Conservation (phyloP, 2,113 vertebrate species). For the Columbina picui region DNA sequence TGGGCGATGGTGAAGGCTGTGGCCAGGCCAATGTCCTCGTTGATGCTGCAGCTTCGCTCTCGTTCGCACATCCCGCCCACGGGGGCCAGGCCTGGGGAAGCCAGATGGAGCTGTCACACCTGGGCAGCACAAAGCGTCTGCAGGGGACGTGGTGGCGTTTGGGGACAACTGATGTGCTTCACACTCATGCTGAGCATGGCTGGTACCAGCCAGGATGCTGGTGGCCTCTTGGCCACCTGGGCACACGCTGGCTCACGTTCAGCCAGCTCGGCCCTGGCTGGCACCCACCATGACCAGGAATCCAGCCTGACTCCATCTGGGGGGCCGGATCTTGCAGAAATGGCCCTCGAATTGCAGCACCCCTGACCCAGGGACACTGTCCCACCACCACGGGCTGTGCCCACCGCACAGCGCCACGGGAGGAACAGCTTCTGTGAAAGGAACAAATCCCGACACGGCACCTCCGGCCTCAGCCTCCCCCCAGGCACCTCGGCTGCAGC, state of each 20-base stretch:
- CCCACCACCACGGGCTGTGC: neutral
- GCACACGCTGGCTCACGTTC: too few species aligned
- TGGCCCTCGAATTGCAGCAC: rapidly evolving
- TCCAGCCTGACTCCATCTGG: neutral
- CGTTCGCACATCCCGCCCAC: conserved; percentile 98
- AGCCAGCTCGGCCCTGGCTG: neutral
- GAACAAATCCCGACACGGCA: rapidly evolving
- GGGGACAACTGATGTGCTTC: neutral
- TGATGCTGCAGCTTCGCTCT: conserved; percentile 97
- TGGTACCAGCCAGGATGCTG: too few species aligned
- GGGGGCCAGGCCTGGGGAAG: conserved; percentile 87
- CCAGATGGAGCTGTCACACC: neutral
- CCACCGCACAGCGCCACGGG: rapidly evolving
- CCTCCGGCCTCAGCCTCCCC: neutral
- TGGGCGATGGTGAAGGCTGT: conserved; percentile 98
- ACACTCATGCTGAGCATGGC: rapidly evolving
- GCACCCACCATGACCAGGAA: neutral
- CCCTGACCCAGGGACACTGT: neutral
- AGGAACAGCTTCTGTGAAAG: neutral
- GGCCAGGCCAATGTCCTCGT: conserved; percentile 96
- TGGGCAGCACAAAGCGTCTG: neutral
- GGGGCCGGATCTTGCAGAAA: neutral
- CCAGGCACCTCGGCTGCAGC: neutral
- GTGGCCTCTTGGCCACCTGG: too few species aligned
- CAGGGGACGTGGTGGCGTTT: rapidly evolving